Conservation (phyloP, 2,797 vertebrate species). For the Coccyzus lansbergi region DNA sequence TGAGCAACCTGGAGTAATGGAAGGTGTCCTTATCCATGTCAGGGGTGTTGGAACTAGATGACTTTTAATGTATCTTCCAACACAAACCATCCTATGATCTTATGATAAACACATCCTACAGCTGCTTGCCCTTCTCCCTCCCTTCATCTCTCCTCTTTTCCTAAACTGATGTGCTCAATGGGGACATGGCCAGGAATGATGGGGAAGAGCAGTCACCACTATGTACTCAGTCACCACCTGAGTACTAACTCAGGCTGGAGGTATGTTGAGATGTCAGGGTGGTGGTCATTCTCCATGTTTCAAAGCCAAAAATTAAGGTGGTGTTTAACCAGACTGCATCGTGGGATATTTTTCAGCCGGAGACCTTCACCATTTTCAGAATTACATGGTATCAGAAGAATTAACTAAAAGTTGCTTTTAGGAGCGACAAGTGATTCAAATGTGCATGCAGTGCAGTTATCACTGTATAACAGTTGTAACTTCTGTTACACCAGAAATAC, state of each 20-base stretch:
- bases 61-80: no score
- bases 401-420: neutral
- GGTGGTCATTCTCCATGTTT: accelerated
- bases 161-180: neutral
- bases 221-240: no score
- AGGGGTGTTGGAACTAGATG: no score
- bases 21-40: no score
- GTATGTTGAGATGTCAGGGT: neutral
- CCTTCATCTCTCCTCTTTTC: neutral
- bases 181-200: accelerated
- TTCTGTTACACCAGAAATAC: neutral
- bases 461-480: neutral
- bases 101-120: neutral
- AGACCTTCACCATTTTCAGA: neutral
- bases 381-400: neutral
- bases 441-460: neutral
- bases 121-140: neutral
- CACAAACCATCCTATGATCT: no score
- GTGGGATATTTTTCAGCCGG: neutral
- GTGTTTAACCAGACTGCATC: accelerated
- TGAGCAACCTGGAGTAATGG: no score
- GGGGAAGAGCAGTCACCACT: neutral
- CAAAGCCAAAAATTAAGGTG: neutral
- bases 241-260: no score
- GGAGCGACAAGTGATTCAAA: neutral